These are phyloP conservation scores for Cinclus cinclus DNA, from an alignment of 2,113 vertebrate genomes.

Conservation along the genomic window DNA sequence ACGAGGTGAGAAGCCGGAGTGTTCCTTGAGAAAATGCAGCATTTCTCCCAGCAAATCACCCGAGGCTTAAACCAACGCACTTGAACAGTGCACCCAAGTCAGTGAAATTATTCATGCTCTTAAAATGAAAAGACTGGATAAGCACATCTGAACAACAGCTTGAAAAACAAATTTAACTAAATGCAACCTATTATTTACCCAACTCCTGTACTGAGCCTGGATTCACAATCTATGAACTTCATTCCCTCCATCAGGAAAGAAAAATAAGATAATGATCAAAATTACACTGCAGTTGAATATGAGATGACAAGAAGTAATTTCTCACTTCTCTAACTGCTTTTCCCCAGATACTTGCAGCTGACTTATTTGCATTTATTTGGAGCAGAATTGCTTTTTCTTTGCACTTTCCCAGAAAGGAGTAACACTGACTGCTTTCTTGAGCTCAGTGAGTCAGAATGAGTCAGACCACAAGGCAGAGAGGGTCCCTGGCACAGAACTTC, in stretches of 20 bases:
- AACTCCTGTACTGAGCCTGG: not conserved
- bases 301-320: not conserved
- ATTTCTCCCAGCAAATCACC: not conserved
- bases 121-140: slow-evolving; percentile 16
- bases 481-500: not conserved
- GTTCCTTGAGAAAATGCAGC: not conserved
- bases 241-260: not conserved
- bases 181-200: not conserved
- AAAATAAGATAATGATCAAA: not conserved
- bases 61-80: not conserved
- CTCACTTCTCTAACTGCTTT: not conserved
- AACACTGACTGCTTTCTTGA: not conserved
- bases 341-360: not conserved
- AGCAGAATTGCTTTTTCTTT: not conserved
- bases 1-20: not conserved
- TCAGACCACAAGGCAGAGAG: slow-evolving; percentile 17
- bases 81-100: not conserved
- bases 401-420: slow-evolving; percentile 21
- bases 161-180: not conserved
- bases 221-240: not conserved
- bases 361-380: slow-evolving; percentile 7
- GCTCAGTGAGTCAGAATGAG: slow-evolving; percentile 42
- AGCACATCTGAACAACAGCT: not conserved
- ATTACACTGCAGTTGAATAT: not conserved
- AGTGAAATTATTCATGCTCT: not conserved